phyloP scores from a whole-genome alignment of 2,888 invertebrate genomes.

The Drosophila helvetica region DNA sequence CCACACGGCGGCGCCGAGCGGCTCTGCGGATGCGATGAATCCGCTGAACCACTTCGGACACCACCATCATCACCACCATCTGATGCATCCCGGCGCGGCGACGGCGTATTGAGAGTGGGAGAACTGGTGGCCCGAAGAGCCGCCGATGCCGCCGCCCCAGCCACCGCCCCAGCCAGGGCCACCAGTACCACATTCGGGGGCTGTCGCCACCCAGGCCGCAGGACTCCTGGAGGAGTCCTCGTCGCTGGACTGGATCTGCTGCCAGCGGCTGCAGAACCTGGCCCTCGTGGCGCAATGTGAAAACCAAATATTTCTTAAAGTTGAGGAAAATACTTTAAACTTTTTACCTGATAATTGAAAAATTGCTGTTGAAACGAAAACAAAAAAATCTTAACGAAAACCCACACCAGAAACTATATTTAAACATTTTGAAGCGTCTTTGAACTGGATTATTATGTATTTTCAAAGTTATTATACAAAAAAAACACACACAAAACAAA shows the following conservation, averaged over 20 bases:
- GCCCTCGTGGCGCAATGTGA: slow-evolving; percentile 75
- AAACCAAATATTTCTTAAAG: slow-evolving; percentile 80
- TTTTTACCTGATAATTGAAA: slow-evolving; percentile 80
- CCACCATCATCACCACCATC: slow-evolving; percentile 87
- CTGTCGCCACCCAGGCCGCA: slow-evolving; percentile 14
- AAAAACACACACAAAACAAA: slow-evolving; percentile 46
- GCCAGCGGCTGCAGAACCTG: slow-evolving; percentile 70
- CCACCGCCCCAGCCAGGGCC: slow-evolving; percentile 31
- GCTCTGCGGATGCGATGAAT: slow-evolving; percentile 83
- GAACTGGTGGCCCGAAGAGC: slow-evolving; percentile 72
- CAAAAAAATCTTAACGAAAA: slow-evolving; percentile 17
- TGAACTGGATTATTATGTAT: slow-evolving; percentile 62
- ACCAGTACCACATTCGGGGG: slow-evolving; percentile 12
- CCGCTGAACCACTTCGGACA: slow-evolving; percentile 85
- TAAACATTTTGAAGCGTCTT: slow-evolving; percentile 46
- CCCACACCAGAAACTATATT: slow-evolving; percentile 22
- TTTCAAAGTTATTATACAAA: slow-evolving; percentile 58
- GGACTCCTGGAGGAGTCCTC: slow-evolving; percentile 50
- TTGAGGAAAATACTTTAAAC: slow-evolving; percentile 74
- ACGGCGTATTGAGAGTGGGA: slow-evolving; percentile 89
- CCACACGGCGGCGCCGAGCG: slow-evolving; percentile 82
- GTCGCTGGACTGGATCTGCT: slow-evolving; percentile 69
- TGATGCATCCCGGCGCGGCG: slow-evolving; percentile 89
- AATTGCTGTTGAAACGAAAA: slow-evolving; percentile 71
- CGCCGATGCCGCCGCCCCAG: slow-evolving; percentile 40